Base-by-base conservation (phyloP, 2,888 invertebrate species). In the Mythimna impura region DNA sequence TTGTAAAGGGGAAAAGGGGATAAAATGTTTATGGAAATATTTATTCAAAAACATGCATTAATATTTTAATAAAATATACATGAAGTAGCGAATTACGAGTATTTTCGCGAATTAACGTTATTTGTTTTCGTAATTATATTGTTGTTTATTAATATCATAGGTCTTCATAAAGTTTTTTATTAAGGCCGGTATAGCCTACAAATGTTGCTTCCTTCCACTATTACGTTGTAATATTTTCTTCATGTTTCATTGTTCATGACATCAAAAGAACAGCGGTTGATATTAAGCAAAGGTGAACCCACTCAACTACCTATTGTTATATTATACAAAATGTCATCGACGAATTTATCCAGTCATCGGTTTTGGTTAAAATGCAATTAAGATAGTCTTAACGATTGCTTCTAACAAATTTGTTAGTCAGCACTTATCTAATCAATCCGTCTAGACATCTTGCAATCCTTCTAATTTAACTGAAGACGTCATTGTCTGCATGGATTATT, bases 21-120 rank as follows among this genome's bases (percentile, higher is more conserved):
- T 86, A 84, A 87, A 87, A 87, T 84, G 82, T 84, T 87, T 84
- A 84, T 86, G 80, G 74, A 84, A 83, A 85, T 87, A 82, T 86
- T 84, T 83, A 83, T 87, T 84, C 78, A 83, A 83, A 85, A 84
- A 80, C 81, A 81, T 78, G 75, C 75, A 84, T 83, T 85, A 82
- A 85, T 76, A 76, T 78, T 86, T 86, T 82, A 85, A 76, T 83
- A 78, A 83, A 81, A 81, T 83, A 64, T 63, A 72, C 70, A 76
- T 83, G 73, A 73, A 64, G 64, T 68, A 63, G 30, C 6, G 54
- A 69, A 67, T 84, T 17, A 47, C 7, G 47, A 47, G 47, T 68
- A 78, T 75, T 76, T 71, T 69, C 25, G n/a, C 36, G 58, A 81
- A 80, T 84, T 81, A 81, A 64, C 64, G 10, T 81, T 71, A 75